Base-by-base conservation (phyloP, 2,797 vertebrate genomes). In the Hippoglossus hippoglossus region DNA sequence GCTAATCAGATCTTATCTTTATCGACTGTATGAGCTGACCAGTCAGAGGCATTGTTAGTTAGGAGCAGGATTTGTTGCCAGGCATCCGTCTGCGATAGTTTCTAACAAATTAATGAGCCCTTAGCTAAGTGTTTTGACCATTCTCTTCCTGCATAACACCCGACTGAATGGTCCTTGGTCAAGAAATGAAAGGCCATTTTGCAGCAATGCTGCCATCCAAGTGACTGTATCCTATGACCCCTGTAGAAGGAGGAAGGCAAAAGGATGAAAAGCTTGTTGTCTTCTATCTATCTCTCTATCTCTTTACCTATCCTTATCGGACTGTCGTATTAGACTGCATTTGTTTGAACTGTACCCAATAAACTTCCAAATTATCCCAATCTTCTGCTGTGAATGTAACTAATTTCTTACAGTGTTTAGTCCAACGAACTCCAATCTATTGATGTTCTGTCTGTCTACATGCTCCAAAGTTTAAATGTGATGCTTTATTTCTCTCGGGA, bases 41-140 rank as follows among this genome's bases (percentile, higher is more conserved):
- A 87, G 78, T 87, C 51, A 68, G 55, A 71, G 28, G 28, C 28
- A 16, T 34, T 74, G 51, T 53, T 63, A 66, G 67, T 76, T 77
- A 44, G 63, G 9, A 75, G 68, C 25, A 62, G 82, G 83, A 89
- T 89, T 80, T 87, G 87, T 89, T 90, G 76, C 85, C 71, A 88
- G 62, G 82, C 58, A 60, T 73, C 70, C 9, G 0, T 77, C 75
- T 34, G 62, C 55, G 61, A 46, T 3, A 3, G 19, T 46, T 31
- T 69, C 66, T 53, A 41, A 79, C 53, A 85, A 62, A 90, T 84
- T 79, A 70, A 89, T 81, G 52, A 75, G 61, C 47, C 39, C n/a
- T 36, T 26, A 44, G 5, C 11, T 57, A 61, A 76, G 60, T 67
- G 57, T 76, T 76, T 51, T 67, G 24, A 67, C 25, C 61, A 54